Evolutionary conservation across 2,888 invertebrate genomes (phyloP).

Genomic region (Autographa pulchrina): DNA sequence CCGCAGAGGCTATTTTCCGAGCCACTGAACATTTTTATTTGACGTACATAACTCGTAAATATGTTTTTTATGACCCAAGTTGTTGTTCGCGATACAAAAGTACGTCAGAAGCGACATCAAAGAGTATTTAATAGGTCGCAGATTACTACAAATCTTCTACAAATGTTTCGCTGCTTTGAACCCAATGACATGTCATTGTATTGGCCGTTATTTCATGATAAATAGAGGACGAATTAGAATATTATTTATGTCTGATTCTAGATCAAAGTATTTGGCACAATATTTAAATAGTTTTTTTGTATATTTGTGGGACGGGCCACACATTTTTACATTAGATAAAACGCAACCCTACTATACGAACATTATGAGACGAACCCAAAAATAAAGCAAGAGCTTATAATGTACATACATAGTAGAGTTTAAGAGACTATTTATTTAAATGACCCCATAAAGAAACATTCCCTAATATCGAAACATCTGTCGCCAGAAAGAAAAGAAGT

Average conservation of each 20-base stretch:
- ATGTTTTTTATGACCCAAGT: conserved; percentile 48
- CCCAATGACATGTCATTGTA: conserved; percentile 10
- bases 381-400: conserved; percentile 39
- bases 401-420: conserved; percentile 45
- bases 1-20: conserved; percentile 59
- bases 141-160: conserved; percentile 17
- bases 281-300: not conserved
- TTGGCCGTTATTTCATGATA: conserved; percentile 5
- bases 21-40: conserved; percentile 60
- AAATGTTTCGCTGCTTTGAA: conserved; percentile 20
- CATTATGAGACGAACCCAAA: conserved; percentile 10
- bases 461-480: conserved; percentile 83
- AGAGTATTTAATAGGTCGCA: conserved; percentile 26
- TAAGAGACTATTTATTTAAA: conserved; percentile 83
- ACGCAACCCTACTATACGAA: not conserved
- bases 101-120: conserved; percentile 37
- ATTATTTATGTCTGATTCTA: not conserved
- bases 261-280: not conserved
- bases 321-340: not conserved
- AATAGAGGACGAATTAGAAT: not conserved
- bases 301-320: not conserved
- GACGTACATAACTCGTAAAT: conserved; percentile 56
- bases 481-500: conserved; percentile 81
- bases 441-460: conserved; percentile 83
- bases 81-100: conserved; percentile 26